Conservation (phyloP, 2,797 vertebrate species). For the Catamblyrhynchus diadema region DNA sequence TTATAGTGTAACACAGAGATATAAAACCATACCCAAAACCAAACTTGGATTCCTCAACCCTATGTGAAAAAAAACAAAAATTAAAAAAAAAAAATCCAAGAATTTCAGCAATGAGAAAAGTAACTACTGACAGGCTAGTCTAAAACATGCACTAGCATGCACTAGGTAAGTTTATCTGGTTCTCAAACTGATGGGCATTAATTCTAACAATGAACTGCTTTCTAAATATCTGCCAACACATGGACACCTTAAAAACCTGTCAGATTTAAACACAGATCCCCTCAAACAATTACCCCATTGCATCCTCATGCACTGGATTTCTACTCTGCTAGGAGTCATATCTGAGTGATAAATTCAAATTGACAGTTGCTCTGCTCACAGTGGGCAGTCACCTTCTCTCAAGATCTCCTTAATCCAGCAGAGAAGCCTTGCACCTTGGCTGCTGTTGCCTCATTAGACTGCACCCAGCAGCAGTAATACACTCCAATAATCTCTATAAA, state of each 20-base stretch:
- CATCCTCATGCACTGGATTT: not conserved
- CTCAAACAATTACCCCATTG: not conserved
- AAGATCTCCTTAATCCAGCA: constrained; percentile 42
- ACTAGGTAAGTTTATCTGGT: not conserved
- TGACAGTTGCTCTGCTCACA: not conserved
- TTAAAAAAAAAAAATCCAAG: not conserved
- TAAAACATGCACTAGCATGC: not conserved
- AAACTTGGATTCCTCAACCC: not conserved
- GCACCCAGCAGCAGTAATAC: not conserved
- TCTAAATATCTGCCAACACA: not conserved
- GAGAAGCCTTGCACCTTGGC: not conserved
- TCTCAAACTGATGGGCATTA: not conserved
- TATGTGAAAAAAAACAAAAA: not conserved
- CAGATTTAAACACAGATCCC: not conserved
- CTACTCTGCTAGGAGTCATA: not conserved
- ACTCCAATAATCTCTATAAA: not conserved
- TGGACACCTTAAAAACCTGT: not conserved
- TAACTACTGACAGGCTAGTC: not conserved
- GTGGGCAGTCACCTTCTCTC: not conserved
- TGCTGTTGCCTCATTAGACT: constrained; percentile 37
- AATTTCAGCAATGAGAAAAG: not conserved
- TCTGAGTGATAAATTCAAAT: not conserved
- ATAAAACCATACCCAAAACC: constrained; percentile 11
- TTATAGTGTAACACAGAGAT: not conserved
- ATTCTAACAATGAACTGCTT: not conserved